phyloP scores from a whole-genome alignment of 1,140 invertebrate species.

The Apis laboriosa region DNA sequence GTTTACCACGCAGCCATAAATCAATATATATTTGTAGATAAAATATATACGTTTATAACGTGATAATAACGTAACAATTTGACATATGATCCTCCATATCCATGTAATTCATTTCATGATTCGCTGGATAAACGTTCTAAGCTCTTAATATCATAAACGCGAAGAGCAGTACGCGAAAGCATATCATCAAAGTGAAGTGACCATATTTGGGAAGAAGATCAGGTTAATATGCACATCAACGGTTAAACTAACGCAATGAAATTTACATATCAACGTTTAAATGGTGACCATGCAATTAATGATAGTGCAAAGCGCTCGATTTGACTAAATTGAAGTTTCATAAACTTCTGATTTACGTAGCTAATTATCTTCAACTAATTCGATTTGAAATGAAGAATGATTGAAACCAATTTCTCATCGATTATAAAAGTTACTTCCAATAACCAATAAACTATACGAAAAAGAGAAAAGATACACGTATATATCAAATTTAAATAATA shows the following conservation, averaged over 20 bases:
- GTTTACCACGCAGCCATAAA: too few relatives aligned
- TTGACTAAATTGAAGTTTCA: neutral
- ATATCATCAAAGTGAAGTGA: slow-evolving; percentile 36
- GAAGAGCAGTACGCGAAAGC: neutral
- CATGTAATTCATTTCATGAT: neutral
- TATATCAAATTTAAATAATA: too few relatives aligned
- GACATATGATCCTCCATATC: neutral
- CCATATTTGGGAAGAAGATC: slow-evolving; percentile 37
- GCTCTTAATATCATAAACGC: slow-evolving; percentile 25
- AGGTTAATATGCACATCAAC: neutral
- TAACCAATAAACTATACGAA: too few relatives aligned
- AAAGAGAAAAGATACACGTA: too few relatives aligned
- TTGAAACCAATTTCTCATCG: too few relatives aligned
- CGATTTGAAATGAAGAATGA: too few relatives aligned
- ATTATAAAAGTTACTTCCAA: too few relatives aligned
- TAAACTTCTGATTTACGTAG: neutral
- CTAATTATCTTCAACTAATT: neutral
- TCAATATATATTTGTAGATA: too few relatives aligned
- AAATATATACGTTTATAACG: too few relatives aligned
- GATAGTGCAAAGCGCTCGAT: neutral
- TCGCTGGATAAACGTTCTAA: neutral
- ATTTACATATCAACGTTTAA: slow-evolving; percentile 19
- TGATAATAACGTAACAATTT: neutral
- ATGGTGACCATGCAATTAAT: neutral
- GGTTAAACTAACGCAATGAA: slow-evolving; percentile 26